phyloP scores from a whole-genome alignment of 2,888 invertebrate genomes.

The Ormyrus nitidulus region DNA sequence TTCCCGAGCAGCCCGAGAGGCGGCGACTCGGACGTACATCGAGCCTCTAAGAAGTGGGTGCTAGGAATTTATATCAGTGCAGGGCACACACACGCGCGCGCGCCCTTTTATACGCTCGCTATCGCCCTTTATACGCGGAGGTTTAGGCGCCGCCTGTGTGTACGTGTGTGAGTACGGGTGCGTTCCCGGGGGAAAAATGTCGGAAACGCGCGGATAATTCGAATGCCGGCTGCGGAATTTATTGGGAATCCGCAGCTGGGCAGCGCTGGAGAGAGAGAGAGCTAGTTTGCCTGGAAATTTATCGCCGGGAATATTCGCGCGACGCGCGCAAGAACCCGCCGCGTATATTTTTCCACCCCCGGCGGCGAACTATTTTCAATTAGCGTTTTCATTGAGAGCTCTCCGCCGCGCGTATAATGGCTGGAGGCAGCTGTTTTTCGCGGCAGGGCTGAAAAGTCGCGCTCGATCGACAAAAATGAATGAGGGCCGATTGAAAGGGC shows the following conservation, averaged over 20 bases:
- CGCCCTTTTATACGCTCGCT: neutral
- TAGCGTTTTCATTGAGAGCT: too few species aligned
- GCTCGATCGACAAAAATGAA: too few species aligned
- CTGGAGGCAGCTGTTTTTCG: too few species aligned
- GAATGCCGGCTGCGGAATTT: conserved; percentile 43
- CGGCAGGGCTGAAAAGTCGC: too few species aligned
- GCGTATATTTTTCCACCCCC: too few species aligned
- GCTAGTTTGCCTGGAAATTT: too few species aligned
- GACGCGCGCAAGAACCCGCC: too few species aligned
- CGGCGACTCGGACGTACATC: neutral
- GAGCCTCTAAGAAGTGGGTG: conserved; percentile 3
- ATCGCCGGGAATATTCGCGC: too few species aligned
- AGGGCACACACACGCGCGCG: neutral
- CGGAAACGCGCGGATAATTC: conserved; percentile 45
- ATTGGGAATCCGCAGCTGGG: conserved; percentile 32
- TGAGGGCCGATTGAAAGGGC: too few species aligned
- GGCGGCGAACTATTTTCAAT: too few species aligned
- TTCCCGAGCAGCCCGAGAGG: neutral
- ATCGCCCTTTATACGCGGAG: neutral
- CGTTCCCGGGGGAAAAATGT: conserved; percentile 26
- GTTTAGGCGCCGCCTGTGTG: neutral
- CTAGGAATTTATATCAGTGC: conserved; percentile 43
- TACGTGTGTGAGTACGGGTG: neutral
- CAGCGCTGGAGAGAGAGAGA: neutral
- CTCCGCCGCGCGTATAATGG: too few species aligned